Evolutionary conservation across 2,888 invertebrate genomes (phyloP).

Genomic region (Frankliniella intonsa): DNA sequence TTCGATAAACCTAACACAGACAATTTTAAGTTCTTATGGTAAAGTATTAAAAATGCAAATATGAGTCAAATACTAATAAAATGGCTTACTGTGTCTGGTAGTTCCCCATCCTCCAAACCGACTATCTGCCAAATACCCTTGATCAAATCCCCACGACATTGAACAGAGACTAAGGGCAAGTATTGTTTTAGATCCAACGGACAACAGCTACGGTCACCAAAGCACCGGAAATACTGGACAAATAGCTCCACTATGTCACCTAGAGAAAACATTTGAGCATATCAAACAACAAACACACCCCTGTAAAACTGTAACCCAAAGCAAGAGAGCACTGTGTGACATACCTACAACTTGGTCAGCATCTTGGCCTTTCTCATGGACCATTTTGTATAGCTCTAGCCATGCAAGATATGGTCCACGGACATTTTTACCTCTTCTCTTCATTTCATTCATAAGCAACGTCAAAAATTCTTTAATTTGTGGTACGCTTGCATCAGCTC

Average conservation of each 20-base stretch:
- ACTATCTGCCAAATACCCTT: conserved; percentile 40
- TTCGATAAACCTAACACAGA: conserved; percentile 53
- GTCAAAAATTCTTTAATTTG: conserved; percentile 66
- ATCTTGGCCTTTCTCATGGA: conserved; percentile 53
- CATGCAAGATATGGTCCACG: conserved; percentile 81
- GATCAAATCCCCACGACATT: conserved; percentile 45
- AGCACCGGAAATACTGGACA: conserved; percentile 71
- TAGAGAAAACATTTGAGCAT: conserved; percentile 7
- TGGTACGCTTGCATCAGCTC: conserved; percentile 70
- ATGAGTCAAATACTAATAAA: neutral
- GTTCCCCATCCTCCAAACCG: conserved; percentile 44
- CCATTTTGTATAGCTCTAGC: conserved; percentile 66
- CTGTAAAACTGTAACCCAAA: neutral
- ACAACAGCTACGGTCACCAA: conserved; percentile 83
- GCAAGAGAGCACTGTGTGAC: conserved; percentile 9
- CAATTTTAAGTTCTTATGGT: conserved; percentile 33
- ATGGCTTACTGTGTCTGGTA: conserved; percentile 46
- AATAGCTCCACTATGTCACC: conserved; percentile 66
- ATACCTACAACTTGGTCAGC: conserved; percentile 49
- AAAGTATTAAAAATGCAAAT: neutral
- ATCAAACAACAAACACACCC: neutral
- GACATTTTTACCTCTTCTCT: conserved; percentile 41
- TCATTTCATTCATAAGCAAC: conserved; percentile 65
- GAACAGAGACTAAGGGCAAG: conserved; percentile 62
- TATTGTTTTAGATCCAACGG: conserved; percentile 77